These are phyloP conservation scores for Chrysopilus asiliformis DNA, from an alignment of 2,888 invertebrate species.

Conservation along the genomic window DNA sequence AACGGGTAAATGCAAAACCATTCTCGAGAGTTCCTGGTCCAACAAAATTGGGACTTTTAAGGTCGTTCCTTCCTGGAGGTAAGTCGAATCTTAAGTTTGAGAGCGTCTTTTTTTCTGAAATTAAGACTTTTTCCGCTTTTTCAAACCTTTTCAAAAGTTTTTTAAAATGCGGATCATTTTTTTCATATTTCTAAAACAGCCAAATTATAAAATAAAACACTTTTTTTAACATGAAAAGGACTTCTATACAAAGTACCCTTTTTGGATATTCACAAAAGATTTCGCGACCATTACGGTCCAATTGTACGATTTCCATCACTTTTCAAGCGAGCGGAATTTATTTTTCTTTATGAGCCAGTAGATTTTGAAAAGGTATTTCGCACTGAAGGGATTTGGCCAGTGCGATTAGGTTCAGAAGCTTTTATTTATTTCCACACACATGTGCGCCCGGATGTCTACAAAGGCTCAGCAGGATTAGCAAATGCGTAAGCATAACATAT, in stretches of 20 bases:
- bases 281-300: constrained; percentile 30
- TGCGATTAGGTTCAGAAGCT: constrained; percentile 32
- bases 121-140: too few relatives aligned
- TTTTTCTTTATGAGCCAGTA: constrained; percentile 39
- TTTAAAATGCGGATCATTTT: too few relatives aligned
- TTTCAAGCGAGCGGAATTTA: constrained; percentile 25
- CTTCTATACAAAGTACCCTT: constrained; percentile 21
- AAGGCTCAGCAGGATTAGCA: constrained; percentile 24
- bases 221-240: too few relatives aligned
- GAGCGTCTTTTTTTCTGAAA: too few relatives aligned
- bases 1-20: too few relatives aligned
- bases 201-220: too few relatives aligned
- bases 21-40: too few relatives aligned
- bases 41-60: too few relatives aligned
- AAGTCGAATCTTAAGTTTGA: too few relatives aligned
- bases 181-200: too few relatives aligned
- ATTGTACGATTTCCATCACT: constrained; percentile 34
- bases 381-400: constrained; percentile 38
- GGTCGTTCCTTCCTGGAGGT: too few relatives aligned
- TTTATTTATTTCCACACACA: constrained; percentile 34
- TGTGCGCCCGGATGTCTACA: constrained; percentile 32
- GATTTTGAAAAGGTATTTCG: constrained; percentile 37
- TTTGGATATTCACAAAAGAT: constrained; percentile 21
- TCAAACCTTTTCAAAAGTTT: too few relatives aligned
- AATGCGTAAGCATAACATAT: constrained; percentile 22